phyloP scores from a whole-genome alignment of 2,113 vertebrate genomes.

The Megaceryle torquata region DNA sequence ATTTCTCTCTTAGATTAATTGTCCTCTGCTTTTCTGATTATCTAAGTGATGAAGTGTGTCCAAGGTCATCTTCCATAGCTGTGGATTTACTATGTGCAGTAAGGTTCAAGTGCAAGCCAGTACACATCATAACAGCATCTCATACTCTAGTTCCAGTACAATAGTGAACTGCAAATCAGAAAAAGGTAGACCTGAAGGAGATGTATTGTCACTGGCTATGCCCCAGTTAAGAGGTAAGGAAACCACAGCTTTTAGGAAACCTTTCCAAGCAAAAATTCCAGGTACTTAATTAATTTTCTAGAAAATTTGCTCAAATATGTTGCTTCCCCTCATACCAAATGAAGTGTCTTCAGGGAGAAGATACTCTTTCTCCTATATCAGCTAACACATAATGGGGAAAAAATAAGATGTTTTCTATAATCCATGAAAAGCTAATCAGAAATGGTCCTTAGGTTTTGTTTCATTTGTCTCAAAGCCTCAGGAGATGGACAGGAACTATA shows the following conservation, averaged over 20 bases:
- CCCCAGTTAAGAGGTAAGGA: background rate
- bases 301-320: background rate
- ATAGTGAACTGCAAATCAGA: background rate
- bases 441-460: background rate
- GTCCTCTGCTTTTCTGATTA: background rate
- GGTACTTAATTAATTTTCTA: background rate
- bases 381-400: background rate
- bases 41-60: background rate
- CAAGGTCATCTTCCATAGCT: background rate
- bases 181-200: background rate
- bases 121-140: background rate
- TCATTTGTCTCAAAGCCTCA: background rate
- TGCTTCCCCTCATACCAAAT: background rate
- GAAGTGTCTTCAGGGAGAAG: background rate
- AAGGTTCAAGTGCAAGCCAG: background rate
- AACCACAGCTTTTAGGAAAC: background rate
- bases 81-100: background rate
- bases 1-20: background rate
- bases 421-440: background rate
- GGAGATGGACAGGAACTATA: background rate
- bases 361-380: background rate
- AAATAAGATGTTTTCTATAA: background rate
- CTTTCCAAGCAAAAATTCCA: background rate
- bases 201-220: background rate
- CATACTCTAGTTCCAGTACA: background rate